These are phyloP conservation scores for Pimpla rufipes DNA, from an alignment of 2,888 invertebrate species.

Conservation along the genomic window DNA sequence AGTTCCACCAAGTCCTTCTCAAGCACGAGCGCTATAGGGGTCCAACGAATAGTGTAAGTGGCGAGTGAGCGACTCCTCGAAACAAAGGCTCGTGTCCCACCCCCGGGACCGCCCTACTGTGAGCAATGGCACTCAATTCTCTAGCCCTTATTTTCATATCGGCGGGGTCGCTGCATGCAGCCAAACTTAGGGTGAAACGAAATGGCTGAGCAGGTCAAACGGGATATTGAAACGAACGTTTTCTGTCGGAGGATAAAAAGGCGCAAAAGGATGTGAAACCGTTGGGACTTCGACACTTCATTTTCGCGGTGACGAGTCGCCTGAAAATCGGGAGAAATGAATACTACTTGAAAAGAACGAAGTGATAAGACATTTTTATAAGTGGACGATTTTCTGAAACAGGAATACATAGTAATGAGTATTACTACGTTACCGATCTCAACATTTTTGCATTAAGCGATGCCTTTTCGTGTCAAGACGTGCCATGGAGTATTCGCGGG, in stretches of 20 bases:
- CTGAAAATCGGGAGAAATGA: too few relatives aligned
- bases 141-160: conserved; percentile 65
- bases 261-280: neutral
- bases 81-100: conserved; percentile 76
- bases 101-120: conserved; percentile 28
- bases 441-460: conserved; percentile 11
- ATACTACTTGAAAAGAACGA: too few relatives aligned
- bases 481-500: conserved; percentile 28
- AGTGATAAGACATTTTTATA: too few relatives aligned
- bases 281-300: too few relatives aligned
- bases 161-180: conserved; percentile 5
- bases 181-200: neutral
- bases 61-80: conserved; percentile 71
- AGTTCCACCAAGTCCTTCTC: conserved; percentile 49
- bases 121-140: conserved; percentile 68
- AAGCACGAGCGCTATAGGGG: conserved; percentile 34
- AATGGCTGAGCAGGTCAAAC: neutral
- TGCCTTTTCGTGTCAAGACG: conserved; percentile 36
- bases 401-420: neutral
- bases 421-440: neutral
- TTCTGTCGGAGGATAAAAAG: neutral
- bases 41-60: conserved; percentile 54
- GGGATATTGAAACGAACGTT: neutral
- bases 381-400: too few relatives aligned
- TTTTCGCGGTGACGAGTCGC: too few relatives aligned